Conservation (phyloP, 2,888 invertebrate species). For the Griposia aprilina region DNA sequence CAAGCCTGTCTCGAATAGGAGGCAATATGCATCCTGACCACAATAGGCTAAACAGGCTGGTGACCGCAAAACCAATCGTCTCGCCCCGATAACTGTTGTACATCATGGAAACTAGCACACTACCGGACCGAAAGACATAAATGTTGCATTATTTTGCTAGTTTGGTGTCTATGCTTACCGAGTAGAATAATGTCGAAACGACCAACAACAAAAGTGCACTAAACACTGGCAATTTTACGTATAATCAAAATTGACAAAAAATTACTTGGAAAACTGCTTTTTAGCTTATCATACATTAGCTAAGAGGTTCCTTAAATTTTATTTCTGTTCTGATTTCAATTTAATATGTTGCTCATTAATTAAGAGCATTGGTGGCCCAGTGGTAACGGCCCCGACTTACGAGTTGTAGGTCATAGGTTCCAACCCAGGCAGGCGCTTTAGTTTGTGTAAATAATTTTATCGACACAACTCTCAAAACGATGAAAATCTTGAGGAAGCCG, state of each 20-base stretch:
- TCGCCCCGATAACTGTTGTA: constrained; percentile 27
- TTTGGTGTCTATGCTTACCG: background rate
- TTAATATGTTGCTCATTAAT: no score
- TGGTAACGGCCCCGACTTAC: no score
- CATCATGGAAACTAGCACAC: constrained; percentile 23
- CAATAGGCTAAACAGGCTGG: constrained; percentile 13
- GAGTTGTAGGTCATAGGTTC: no score
- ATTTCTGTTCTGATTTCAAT: no score
- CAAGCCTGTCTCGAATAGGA: background rate
- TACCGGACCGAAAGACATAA: background rate
- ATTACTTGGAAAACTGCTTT: background rate
- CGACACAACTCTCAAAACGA: no score
- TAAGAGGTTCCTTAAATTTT: no score
- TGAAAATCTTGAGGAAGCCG: no score
- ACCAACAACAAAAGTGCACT: background rate
- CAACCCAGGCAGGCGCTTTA: no score
- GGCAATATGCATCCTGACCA: constrained; percentile 7
- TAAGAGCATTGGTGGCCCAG: no score
- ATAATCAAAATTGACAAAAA: background rate
- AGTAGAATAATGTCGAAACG: background rate
- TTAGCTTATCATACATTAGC: background rate
- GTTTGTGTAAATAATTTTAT: no score
- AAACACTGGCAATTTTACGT: background rate
- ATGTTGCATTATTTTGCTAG: background rate
- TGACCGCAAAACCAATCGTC: constrained; percentile 38